Conservation (phyloP, 2,888 invertebrate species). For the Pelosia muscerda region DNA sequence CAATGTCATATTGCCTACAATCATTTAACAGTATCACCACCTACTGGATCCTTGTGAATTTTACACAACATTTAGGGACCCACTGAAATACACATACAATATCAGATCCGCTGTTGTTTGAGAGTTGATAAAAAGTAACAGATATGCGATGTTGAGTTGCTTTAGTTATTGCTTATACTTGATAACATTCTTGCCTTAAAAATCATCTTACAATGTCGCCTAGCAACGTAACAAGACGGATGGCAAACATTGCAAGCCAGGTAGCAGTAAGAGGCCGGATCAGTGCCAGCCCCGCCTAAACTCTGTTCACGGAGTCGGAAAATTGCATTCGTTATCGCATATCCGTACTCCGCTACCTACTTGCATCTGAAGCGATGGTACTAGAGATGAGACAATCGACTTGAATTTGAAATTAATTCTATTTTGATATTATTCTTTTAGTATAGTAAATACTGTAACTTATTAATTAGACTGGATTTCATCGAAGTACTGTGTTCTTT, state of each 20-base stretch:
- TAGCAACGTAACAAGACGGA: constrained; percentile 23
- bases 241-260: constrained; percentile 50
- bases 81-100: too few relatives aligned
- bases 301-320: constrained; percentile 83
- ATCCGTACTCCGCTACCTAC: constrained; percentile 74
- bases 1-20: too few relatives aligned
- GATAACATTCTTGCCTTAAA: neutral
- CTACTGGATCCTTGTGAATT: too few relatives aligned
- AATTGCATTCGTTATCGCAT: constrained; percentile 87
- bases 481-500: too few relatives aligned
- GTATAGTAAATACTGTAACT: neutral
- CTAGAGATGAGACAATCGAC: constrained; percentile 45
- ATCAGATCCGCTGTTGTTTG: too few relatives aligned
- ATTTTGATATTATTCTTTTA: neutral
- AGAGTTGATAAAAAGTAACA: too few relatives aligned
- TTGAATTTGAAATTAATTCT: constrained; percentile 12
- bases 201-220: constrained; percentile 9
- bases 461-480: neutral
- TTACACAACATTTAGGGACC: too few relatives aligned
- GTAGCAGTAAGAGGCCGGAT: constrained; percentile 68
- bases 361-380: constrained; percentile 50
- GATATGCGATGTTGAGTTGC: too few relatives aligned
- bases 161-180: too few relatives aligned
- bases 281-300: constrained; percentile 74
- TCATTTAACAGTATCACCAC: too few relatives aligned